Base-by-base conservation (phyloP, 2,797 vertebrate species). In the Brachyalestes nurse region DNA sequence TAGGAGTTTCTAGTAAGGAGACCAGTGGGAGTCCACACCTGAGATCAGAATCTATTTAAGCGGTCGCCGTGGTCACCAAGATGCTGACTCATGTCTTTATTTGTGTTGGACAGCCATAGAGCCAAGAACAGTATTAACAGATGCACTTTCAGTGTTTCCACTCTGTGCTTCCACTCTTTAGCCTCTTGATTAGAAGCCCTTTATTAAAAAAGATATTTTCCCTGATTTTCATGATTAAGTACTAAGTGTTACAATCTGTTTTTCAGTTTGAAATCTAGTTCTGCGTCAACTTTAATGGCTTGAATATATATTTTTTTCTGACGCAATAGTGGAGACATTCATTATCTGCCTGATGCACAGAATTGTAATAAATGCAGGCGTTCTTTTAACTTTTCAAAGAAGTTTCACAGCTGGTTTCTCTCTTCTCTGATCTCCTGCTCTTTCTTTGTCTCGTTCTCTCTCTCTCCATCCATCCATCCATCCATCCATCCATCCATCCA, bases 351-450 rank as follows among this genome's bases (percentile, higher is more conserved):
- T 38, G 14, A 28, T 71, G 34, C 25, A 25, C 61, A 65, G 40
- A 62, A 34, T 14, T 55, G 21, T 61, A 72, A 55, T 34, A 34
- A 71, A 55, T 1, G 16, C 21, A 2, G 17, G 17, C 17, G 17
- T 57, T 14, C 17, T 57, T 57, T 72, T 67, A 64, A 47, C 21
- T 70, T 75, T 70, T 62, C 17, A 55, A 53, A 67, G 42, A 74
- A n/a, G 62, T 69, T 78, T 65, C 70, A 69, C 12, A 62, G 64
- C 62, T 69, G 65, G 47, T 66, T 34, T 69, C 75, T 73, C 57
- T 47, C 42, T 49, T 21, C 57, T 21, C 58, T 61, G 47, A 34
- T 34, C 34, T 4, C 23, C 28, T 9, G 13, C 21, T 14, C 9
- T 25, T 28, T 6, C 9, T 13, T 8, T 25, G 10, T 28, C 53